Conservation (phyloP, 1,140 invertebrate species). For the Schmidtea mediterranea region DNA sequence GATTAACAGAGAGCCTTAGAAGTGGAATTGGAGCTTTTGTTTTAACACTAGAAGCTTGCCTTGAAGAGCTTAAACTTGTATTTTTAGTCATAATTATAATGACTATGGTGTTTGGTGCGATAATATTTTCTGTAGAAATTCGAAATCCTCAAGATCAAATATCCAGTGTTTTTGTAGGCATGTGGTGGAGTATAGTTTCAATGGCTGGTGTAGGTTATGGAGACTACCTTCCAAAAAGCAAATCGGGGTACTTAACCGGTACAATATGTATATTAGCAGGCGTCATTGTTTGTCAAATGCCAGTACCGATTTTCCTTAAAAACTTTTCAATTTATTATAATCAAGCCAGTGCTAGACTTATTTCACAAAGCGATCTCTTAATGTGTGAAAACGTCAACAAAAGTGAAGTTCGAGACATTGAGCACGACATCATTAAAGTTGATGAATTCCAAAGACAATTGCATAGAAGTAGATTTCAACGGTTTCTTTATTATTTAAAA, state of each 20-base stretch:
- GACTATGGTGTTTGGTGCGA: conserved; percentile 78
- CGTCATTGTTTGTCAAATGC: conserved; percentile 45
- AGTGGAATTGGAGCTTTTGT: conserved; percentile 20
- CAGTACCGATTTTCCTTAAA: conserved; percentile 87
- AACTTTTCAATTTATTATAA: conserved; percentile 98
- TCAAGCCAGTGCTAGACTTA: conserved; percentile 6
- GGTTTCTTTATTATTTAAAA: too few relatives aligned
- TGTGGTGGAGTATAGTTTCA: conserved; percentile 1
- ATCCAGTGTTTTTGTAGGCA: not conserved
- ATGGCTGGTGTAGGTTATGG: not conserved
- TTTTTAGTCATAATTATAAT: conserved; percentile 83
- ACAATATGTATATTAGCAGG: not conserved
- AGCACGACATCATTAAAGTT: too few relatives aligned
- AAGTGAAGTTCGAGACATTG: too few relatives aligned
- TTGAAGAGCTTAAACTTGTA: conserved; percentile 33
- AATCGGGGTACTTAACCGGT: not conserved
- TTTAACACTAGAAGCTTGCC: conserved; percentile 20
- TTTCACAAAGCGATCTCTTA: too few relatives aligned
- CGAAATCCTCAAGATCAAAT: conserved; percentile 6
- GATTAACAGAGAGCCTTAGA: conserved; percentile 16
- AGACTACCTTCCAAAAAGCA: not conserved
- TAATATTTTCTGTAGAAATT: conserved; percentile 85
- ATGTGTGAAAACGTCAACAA: too few relatives aligned
- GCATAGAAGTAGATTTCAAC: too few relatives aligned
- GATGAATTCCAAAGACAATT: too few relatives aligned